Conservation (phyloP, 2,888 invertebrate species). For the Artemia sinica region DNA sequence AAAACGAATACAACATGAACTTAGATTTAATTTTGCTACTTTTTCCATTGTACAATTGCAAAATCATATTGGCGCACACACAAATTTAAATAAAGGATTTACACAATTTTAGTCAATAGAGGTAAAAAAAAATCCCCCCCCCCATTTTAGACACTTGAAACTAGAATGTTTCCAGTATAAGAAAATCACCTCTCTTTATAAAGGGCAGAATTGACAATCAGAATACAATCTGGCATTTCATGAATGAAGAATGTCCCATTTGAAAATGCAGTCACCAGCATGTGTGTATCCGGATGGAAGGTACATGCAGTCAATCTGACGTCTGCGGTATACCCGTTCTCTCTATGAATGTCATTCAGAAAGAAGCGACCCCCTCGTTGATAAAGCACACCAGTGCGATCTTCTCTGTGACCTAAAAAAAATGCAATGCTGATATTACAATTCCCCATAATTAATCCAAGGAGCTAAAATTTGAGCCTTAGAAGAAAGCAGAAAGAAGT, state of each 20-base stretch:
- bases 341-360: conserved; percentile 47
- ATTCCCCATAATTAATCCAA: no score
- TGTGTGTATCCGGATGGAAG: conserved; percentile 58
- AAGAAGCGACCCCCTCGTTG: conserved; percentile 54
- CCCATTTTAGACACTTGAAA: no score
- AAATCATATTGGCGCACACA: no score
- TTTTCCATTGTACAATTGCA: no score
- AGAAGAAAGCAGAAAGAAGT: no score
- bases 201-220: conserved; percentile 38
- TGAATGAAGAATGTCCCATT: conserved; percentile 81
- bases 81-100: no score
- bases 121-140: no score
- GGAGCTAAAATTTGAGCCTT: no score
- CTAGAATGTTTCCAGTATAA: neutral
- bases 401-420: conserved; percentile 23
- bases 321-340: conserved; percentile 33
- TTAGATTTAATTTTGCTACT: no score
- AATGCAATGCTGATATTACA: no score
- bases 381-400: conserved; percentile 40
- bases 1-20: no score
- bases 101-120: no score
- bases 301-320: conserved; percentile 57
- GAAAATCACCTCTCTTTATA: neutral
- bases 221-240: conserved; percentile 79
- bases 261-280: conserved; percentile 75